Percentiles rank a stretch among this genome's conserved stretches.
These are phyloP conservation scores for Oxyruncus cristatus DNA, from an alignment of 2,113 vertebrate genomes.

Conservation along the genomic window DNA sequence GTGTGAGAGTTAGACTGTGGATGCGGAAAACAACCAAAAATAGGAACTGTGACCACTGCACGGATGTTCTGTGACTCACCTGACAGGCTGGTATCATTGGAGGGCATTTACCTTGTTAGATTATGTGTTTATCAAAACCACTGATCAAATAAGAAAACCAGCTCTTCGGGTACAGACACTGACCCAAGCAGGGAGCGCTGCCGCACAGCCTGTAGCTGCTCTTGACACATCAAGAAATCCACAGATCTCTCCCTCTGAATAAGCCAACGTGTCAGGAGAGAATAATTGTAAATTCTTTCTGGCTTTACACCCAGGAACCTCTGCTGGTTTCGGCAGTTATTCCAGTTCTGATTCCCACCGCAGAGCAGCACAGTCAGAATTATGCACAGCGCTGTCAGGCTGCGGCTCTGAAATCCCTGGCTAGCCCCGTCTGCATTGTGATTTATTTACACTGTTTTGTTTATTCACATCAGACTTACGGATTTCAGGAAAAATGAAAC, in stretches of 20 bases:
- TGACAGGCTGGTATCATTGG: background rate
- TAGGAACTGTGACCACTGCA: background rate
- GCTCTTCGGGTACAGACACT: background rate
- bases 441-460: conserved; percentile 9
- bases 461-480: background rate
- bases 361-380: background rate
- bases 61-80: background rate
- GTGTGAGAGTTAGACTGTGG: background rate
- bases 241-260: background rate
- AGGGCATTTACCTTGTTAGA: background rate
- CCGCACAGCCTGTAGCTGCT: background rate
- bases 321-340: background rate
- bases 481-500: background rate
- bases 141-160: background rate
- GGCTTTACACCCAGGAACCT: background rate
- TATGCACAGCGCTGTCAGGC: background rate
- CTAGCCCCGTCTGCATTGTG: background rate
- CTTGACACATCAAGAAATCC: background rate
- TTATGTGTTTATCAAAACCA: background rate
- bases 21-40: background rate
- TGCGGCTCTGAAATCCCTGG: conserved; percentile 3
- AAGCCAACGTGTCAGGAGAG: background rate
- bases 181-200: background rate
- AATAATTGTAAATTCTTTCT: background rate
- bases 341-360: background rate